Base-by-base conservation (phyloP, 2,888 invertebrate species). In the Hyles lineata region DNA sequence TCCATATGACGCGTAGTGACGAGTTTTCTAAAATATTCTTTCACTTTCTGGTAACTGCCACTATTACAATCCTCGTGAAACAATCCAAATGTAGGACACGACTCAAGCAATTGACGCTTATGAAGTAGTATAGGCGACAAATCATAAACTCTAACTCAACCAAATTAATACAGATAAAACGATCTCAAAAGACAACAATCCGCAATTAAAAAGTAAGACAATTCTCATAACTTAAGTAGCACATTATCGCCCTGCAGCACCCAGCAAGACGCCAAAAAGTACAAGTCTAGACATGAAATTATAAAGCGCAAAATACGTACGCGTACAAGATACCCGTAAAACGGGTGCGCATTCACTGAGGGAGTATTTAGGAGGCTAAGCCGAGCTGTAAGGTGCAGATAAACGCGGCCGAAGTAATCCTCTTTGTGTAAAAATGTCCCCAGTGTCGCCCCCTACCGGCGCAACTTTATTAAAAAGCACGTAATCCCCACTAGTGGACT, bases 381-480 rank as follows among this genome's bases (percentile, higher is more conserved):
- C 93, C 80, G 80, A 84, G 86, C 94, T 92, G 94, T 94, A 93
- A 94, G 93, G 94, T 93, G 90, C 88, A 92, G 94, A 94, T 94
- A 94, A 94, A 93, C 93, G 90, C 83, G 89, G 87, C 89, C 91
- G 84, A 89, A 91, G 90, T 94, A 94, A 94, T 94, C 94, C 94
- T 87, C 93, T 93, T 94, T 94, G 93, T 94, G 89, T 89, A 93
- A 94, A 94, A 94, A 93, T 93, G 93, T 93, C 93, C 92, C 92
- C 90, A 85, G 83, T 86, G 88, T 87, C 90, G 85, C 92, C 90
- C 92, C 92, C 90, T 85, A 86, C 84, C 82, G 87, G 85, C 85
- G 84, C 85, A 84, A 92, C 91, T 92, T 94, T 93, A 94, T 94
- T 94, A 94, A 94, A 94, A 94, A 94, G 92, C 91, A 87, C 88